These are phyloP conservation scores for Scaptomyza cyrtandrae DNA, from an alignment of 2,888 invertebrate species.

Conservation along the genomic window DNA sequence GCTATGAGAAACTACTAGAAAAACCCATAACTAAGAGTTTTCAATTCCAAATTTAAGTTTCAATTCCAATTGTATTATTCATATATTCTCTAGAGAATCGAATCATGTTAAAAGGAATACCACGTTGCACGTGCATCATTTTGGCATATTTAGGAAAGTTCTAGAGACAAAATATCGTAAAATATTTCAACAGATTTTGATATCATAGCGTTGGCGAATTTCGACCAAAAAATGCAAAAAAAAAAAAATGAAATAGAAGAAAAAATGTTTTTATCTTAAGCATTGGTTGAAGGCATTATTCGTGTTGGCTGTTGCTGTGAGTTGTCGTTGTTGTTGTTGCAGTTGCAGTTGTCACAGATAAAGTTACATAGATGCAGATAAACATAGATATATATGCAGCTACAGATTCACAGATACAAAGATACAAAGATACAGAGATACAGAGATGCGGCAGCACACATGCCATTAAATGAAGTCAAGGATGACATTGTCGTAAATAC, in stretches of 20 bases:
- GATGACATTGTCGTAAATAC: slow-evolving; percentile 75
- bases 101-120: no score
- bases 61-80: no score
- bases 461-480: slow-evolving; percentile 81
- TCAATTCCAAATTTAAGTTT: no score
- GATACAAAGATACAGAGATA: slow-evolving; percentile 11
- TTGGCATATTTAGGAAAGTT: no score
- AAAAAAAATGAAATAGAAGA: not conserved
- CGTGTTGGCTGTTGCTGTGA: slow-evolving; percentile 3
- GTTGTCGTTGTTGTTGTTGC: slow-evolving; percentile 21
- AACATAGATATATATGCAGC: slow-evolving; percentile 12
- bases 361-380: slow-evolving; percentile 40
- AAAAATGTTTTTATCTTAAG: slow-evolving; percentile 23
- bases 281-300: slow-evolving; percentile 11
- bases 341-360: slow-evolving; percentile 38
- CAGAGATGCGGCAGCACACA: slow-evolving; percentile 36
- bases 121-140: no score
- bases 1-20: no score
- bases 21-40: no score
- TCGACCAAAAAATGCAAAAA: not conserved
- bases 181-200: not conserved
- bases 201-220: slow-evolving; percentile 15
- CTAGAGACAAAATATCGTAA: no score
- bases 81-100: no score
- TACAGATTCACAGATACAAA: slow-evolving; percentile 10